Percentiles rank a stretch among this genome's conserved stretches.
phyloP scores from a whole-genome alignment of 2,888 invertebrate genomes.

The Morpho deidamia region DNA sequence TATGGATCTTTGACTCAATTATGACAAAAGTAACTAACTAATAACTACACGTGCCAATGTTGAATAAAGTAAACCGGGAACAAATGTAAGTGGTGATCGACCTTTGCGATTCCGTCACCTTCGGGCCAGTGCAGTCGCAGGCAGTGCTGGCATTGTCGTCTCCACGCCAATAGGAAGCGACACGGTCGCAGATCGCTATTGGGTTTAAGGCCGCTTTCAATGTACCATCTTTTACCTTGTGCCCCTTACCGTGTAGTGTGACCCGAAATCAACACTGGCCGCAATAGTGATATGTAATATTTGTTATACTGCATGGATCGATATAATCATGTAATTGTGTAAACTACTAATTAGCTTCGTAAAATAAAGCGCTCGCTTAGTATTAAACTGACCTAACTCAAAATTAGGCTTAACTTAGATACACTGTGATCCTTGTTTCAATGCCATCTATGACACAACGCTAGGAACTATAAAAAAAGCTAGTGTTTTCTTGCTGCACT shows the following conservation, averaged over 20 bases:
- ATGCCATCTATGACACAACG: no score
- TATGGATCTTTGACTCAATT: no score
- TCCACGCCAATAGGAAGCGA: constrained; percentile 75
- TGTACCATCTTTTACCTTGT: constrained; percentile 79
- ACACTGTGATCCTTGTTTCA: no score
- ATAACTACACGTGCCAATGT: no score
- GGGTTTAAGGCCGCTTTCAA: constrained; percentile 77
- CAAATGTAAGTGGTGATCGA: constrained; percentile 44
- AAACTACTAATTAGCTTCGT: no score
- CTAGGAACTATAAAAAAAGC: no score
- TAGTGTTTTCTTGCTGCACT: no score
- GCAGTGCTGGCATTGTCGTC: constrained; percentile 67
- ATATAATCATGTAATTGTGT: no score
- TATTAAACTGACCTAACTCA: no score
- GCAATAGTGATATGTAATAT: constrained; percentile 26
- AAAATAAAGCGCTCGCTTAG: no score
- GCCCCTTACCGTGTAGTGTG: constrained; percentile 67
- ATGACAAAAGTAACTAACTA: no score
- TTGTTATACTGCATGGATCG: not conserved
- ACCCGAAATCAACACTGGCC: constrained; percentile 56
- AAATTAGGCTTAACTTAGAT: no score
- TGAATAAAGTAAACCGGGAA: constrained; percentile 2
- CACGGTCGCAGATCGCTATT: constrained; percentile 71
- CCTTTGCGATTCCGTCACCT: constrained; percentile 67
- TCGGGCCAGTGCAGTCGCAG: constrained; percentile 49